These are phyloP conservation scores for Dipodomys merriami DNA, from an alignment of 2,113 vertebrate genomes.

Conservation along the genomic window DNA sequence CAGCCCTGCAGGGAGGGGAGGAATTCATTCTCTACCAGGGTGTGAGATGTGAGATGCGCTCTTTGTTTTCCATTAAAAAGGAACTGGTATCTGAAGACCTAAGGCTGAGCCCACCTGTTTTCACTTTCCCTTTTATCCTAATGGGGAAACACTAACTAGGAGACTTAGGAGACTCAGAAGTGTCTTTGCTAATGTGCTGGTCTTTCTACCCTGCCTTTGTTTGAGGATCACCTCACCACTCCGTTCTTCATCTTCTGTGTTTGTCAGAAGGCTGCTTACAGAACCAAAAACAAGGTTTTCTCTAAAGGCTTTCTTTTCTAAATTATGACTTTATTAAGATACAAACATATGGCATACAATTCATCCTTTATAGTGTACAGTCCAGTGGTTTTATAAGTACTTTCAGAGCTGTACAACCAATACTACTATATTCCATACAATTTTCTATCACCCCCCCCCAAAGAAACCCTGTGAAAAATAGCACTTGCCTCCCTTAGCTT, in stretches of 20 bases:
- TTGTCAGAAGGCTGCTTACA: slow-evolving; percentile 13
- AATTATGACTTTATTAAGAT: slow-evolving; percentile 17
- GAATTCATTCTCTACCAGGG: background rate
- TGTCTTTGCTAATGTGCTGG: too few relatives aligned
- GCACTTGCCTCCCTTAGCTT: background rate
- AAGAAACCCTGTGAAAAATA: background rate
- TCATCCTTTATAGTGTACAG: background rate
- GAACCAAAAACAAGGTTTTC: background rate
- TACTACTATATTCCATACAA: background rate
- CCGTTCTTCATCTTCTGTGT: background rate
- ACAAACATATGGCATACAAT: background rate
- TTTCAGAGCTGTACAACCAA: background rate
- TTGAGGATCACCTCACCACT: background rate
- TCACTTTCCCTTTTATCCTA: background rate
- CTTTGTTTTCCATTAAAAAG: background rate
- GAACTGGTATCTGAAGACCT: background rate
- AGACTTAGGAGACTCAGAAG: background rate
- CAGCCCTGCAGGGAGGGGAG: background rate
- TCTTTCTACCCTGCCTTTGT: background rate
- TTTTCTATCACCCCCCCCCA: background rate
- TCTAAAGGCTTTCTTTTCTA: background rate
- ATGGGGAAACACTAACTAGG: background rate
- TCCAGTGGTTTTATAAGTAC: background rate
- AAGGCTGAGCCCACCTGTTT: background rate
- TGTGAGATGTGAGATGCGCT: background rate